phyloP scores from a whole-genome alignment of 2,888 invertebrate species.

The Drosophila silvestris region DNA sequence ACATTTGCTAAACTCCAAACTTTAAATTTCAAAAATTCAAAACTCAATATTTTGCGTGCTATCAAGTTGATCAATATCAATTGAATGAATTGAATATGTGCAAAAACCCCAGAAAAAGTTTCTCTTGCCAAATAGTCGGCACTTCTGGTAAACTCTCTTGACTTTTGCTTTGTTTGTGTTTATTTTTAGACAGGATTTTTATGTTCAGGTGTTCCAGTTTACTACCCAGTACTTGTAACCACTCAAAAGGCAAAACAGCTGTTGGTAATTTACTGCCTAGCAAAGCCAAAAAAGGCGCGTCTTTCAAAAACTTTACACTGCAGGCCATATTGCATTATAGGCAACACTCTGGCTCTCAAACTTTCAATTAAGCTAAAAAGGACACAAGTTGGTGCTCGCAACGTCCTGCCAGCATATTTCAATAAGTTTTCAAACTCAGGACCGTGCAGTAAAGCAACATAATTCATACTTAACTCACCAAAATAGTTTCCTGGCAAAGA shows the following conservation, averaged over 20 bases:
- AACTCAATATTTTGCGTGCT: conserved; percentile 2
- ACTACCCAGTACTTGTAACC: conserved; percentile 15
- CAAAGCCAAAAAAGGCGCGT: conserved; percentile 27
- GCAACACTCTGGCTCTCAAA: conserved; percentile 49
- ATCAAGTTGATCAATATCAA: conserved; percentile 37
- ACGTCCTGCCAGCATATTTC: conserved; percentile 65
- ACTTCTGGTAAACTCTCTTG: not conserved
- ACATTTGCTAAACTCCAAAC: conserved; percentile 11
- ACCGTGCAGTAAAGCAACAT: conserved; percentile 70
- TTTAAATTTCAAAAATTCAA: not conserved
- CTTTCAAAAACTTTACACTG: conserved; percentile 49
- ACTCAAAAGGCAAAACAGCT: conserved; percentile 58
- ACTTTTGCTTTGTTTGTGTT: not conserved
- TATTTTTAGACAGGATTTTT: not conserved
- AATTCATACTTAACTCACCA: conserved; percentile 80
- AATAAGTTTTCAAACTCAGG: conserved; percentile 75
- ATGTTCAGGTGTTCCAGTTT: conserved; percentile 20
- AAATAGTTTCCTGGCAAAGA: conserved; percentile 68
- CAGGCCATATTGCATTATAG: conserved; percentile 59
- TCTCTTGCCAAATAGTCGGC: conserved; percentile 5
- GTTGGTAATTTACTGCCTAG: conserved; percentile 68
- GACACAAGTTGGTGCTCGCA: conserved; percentile 66
- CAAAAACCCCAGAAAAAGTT: conserved; percentile 11
- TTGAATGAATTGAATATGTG: conserved; percentile 17
- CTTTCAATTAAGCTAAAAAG: conserved; percentile 75